Conservation (phyloP, 53 echinoderm and acorn worm species). For the Echinarachnius parma region DNA sequence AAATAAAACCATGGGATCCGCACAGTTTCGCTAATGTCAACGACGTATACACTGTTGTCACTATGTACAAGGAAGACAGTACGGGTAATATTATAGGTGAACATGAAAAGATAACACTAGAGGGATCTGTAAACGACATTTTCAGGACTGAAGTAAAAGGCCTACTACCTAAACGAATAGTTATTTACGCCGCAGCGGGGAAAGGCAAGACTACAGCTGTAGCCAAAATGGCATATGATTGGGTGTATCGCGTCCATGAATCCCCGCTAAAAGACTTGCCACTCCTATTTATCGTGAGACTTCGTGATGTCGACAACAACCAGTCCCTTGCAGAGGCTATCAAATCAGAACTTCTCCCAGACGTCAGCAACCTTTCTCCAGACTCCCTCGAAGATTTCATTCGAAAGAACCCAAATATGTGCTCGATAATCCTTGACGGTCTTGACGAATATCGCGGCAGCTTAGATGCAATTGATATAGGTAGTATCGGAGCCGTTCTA, state of each 20-base stretch:
- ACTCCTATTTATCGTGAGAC: background rate
- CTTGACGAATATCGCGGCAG: conserved; percentile 2
- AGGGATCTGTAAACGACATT: background rate
- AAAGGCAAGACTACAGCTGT: conserved; percentile 10
- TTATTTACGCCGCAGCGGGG: conserved; percentile 3
- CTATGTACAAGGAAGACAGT: background rate
- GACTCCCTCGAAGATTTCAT: background rate
- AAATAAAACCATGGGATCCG: conserved; percentile 3
- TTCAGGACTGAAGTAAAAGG: background rate
- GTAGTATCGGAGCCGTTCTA: too few relatives aligned
- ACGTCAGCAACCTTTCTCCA: background rate
- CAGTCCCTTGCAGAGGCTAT: background rate
- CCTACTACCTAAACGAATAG: background rate
- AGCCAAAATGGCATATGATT: conserved; percentile 10
- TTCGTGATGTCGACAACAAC: background rate
- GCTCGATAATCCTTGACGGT: conserved; percentile 2
- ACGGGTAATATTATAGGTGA: background rate
- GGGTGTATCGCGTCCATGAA: background rate
- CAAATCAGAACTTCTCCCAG: background rate
- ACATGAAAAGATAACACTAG: background rate
- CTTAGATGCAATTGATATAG: too few relatives aligned
- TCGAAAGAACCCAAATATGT: background rate
- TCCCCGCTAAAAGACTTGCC: conserved; percentile 1
- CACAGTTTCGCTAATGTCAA: background rate
- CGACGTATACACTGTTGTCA: background rate